Evolutionary conservation across 37 sponge, comb jelly and placozoan species (phyloP).

Genomic region (Ianthella basta): DNA sequence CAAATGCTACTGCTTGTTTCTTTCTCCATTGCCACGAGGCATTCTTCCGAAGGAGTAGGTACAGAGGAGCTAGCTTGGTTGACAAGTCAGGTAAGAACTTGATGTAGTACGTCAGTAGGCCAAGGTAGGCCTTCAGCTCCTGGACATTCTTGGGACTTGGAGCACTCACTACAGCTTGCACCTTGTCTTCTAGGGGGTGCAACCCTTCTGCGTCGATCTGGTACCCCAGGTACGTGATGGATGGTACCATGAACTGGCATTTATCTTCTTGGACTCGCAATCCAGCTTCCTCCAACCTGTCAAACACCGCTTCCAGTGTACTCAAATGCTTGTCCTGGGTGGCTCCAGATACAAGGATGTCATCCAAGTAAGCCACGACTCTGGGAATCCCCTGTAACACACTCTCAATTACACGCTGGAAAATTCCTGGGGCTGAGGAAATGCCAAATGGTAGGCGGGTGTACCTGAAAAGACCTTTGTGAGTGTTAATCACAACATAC

Average conservation of each 20-base stretch:
- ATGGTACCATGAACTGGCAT: not conserved
- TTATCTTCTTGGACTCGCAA: not conserved
- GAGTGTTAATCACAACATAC: constrained; percentile 31
- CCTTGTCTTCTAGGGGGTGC: constrained; percentile 8
- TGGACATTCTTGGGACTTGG: not conserved
- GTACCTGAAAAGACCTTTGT: constrained; percentile 26
- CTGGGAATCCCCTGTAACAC: constrained; percentile 26
- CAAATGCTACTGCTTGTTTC: constrained; percentile 2
- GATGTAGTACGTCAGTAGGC: constrained; percentile 28
- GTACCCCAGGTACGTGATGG: constrained; percentile 25
- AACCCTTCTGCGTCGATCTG: constrained; percentile 22
- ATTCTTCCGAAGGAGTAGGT: constrained; percentile 1
- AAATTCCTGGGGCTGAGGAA: constrained; percentile 35
- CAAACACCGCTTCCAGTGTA: not conserved
- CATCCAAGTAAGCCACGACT: constrained; percentile 30
- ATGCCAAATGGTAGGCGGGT: constrained; percentile 46
- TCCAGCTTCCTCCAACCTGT: not conserved
- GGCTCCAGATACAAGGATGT: constrained; percentile 35
- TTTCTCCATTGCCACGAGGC: constrained; percentile 9
- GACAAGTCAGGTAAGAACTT: constrained; percentile 33
- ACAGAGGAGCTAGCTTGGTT: constrained; percentile 11
- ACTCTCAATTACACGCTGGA: constrained; percentile 31
- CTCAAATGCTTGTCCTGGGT: not conserved
- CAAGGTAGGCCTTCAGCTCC: constrained; percentile 27
- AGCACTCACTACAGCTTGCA: constrained; percentile 11